Evolutionary conservation across 2,113 vertebrate species (phyloP).

Genomic region (Ciconia stormi): DNA sequence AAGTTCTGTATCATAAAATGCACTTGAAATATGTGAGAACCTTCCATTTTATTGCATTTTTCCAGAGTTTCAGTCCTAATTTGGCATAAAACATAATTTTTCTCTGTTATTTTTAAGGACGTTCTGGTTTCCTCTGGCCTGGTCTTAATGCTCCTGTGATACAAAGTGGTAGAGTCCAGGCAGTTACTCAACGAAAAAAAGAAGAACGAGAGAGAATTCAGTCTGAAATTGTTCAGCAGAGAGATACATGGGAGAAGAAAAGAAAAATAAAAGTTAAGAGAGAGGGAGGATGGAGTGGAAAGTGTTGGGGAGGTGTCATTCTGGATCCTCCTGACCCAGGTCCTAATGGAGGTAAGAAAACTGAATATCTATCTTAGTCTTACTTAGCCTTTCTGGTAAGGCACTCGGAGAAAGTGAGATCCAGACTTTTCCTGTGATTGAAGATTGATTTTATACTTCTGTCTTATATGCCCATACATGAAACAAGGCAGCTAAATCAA

Average conservation of each 20-base stretch:
- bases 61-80: neutral
- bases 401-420: neutral
- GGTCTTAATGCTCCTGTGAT: conserved; percentile 86
- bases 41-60: neutral
- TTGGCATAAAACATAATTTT: neutral
- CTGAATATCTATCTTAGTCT: neutral
- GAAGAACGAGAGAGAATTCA: conserved; percentile 79
- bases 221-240: conserved; percentile 75
- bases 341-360: conserved; percentile 87
- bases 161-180: conserved; percentile 73
- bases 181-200: conserved; percentile 74
- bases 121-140: conserved; percentile 90
- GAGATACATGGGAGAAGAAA: conserved; percentile 85
- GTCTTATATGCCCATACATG: neutral
- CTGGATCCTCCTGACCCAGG: conserved; percentile 88
- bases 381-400: neutral
- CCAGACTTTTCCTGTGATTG: neutral
- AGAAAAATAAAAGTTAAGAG: conserved; percentile 84
- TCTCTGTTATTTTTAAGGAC: conserved; percentile 73
- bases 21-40: neutral
- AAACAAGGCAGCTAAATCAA: neutral
- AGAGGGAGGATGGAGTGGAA: conserved; percentile 91
- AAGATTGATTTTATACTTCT: neutral
- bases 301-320: conserved; percentile 87
- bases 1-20: neutral